These are phyloP conservation scores for Kobus ellipsiprymnus DNA, from an alignment of 2,113 vertebrate species.

Conservation along the genomic window DNA sequence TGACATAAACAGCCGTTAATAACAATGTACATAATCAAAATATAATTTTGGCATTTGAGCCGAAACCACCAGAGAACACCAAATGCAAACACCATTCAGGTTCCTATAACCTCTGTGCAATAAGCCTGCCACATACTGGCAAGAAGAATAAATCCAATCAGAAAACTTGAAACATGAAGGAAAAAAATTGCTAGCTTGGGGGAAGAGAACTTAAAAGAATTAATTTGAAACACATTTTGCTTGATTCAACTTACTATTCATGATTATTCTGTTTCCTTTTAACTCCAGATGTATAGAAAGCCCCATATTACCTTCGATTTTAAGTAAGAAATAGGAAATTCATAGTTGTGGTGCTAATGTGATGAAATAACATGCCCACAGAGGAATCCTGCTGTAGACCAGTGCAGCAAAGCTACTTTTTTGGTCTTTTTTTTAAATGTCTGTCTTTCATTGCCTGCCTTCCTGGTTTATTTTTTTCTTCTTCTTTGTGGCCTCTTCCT, in stretches of 20 bases:
- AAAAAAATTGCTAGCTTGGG: neutral
- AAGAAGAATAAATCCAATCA: neutral
- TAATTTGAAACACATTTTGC: constrained; percentile 22
- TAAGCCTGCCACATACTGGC: neutral
- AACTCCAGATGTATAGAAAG: constrained; percentile 36
- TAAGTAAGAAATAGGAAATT: constrained; percentile 9
- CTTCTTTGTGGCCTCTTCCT: neutral
- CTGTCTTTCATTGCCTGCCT: neutral
- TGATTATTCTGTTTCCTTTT: constrained; percentile 18
- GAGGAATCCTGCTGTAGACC: neutral
- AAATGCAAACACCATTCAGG: neutral
- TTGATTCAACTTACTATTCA: neutral
- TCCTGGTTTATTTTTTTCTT: neutral
- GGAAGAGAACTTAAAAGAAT: neutral
- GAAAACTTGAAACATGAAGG: neutral
- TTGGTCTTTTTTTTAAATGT: neutral
- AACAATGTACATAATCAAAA: neutral
- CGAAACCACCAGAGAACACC: neutral
- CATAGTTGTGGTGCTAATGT: neutral
- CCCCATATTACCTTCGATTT: neutral
- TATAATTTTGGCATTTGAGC: neutral
- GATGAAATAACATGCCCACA: neutral
- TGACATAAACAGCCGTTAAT: neutral
- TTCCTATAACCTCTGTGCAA: neutral
- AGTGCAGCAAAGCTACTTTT: neutral